These are phyloP conservation scores for Agrypnus murinus DNA, from an alignment of 2,888 invertebrate genomes.

Conservation along the genomic window DNA sequence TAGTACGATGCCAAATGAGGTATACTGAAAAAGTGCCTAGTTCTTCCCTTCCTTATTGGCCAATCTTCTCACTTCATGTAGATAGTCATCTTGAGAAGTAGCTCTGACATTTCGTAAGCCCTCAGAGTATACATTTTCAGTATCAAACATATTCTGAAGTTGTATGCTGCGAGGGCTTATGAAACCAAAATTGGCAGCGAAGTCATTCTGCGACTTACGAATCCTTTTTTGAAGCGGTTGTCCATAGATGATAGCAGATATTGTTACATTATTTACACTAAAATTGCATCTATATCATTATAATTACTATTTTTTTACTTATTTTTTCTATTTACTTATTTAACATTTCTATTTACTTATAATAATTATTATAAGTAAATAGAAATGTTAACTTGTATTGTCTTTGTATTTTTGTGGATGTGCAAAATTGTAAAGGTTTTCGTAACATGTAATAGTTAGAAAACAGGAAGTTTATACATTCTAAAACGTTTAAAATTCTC, in stretches of 20 bases:
- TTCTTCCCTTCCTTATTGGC: slow-evolving; percentile 22
- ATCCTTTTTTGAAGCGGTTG: not conserved
- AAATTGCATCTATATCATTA: too few relatives aligned
- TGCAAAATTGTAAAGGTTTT: not conserved
- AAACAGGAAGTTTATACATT: not conserved
- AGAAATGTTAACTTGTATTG: too few relatives aligned
- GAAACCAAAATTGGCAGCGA: slow-evolving; percentile 21
- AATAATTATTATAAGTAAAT: too few relatives aligned
- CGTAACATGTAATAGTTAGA: slow-evolving; percentile 5
- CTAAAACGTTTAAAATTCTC: not conserved
- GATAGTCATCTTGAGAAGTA: slow-evolving; percentile 25
- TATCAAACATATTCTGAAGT: slow-evolving; percentile 44
- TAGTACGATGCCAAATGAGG: slow-evolving; percentile 22
- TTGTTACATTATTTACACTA: too few relatives aligned
- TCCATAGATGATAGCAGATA: not conserved
- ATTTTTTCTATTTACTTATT: too few relatives aligned
- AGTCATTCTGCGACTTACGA: not conserved
- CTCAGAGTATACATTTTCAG: slow-evolving; percentile 47
- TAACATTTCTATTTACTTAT: too few relatives aligned
- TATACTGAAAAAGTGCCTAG: slow-evolving; percentile 28
- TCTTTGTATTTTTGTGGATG: too few relatives aligned
- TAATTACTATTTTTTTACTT: too few relatives aligned
- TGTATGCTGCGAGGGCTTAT: slow-evolving; percentile 44
- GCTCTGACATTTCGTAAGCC: slow-evolving; percentile 40
- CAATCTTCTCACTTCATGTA: slow-evolving; percentile 33